Evolutionary conservation across 2,888 invertebrate species (phyloP).

Genomic region (Thecocarcelia acutangulata): DNA sequence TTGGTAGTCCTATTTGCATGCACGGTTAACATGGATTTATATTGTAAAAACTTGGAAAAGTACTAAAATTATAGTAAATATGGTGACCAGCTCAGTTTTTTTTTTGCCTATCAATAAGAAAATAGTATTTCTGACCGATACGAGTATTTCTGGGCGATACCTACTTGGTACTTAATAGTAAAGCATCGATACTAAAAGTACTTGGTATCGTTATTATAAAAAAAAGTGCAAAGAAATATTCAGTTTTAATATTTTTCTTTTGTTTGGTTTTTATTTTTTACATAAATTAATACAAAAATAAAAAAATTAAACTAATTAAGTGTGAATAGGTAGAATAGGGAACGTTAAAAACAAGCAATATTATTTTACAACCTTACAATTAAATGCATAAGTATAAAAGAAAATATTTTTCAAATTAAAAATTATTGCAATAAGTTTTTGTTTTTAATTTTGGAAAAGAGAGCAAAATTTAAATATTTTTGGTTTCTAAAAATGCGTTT

Average conservation of each 20-base stretch:
- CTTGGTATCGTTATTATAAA: neutral
- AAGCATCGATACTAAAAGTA: no score
- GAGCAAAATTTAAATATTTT: slow-evolving; percentile 73
- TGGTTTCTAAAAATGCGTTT: slow-evolving; percentile 73
- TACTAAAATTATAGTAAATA: no score
- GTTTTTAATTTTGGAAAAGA: slow-evolving; percentile 22
- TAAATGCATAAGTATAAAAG: slow-evolving; percentile 5
- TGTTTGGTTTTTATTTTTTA: slow-evolving; percentile 71
- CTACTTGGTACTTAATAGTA: no score
- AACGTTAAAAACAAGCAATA: slow-evolving; percentile 27
- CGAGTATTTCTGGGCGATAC: no score
- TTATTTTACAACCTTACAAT: slow-evolving; percentile 29
- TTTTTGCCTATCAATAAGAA: no score
- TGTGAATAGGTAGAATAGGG: slow-evolving; percentile 31
- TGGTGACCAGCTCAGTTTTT: no score
- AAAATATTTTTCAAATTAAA: slow-evolving; percentile 30
- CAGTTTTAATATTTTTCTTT: slow-evolving; percentile 56
- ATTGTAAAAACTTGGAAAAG: no score
- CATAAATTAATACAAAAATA: slow-evolving; percentile 79
- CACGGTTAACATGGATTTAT: no score
- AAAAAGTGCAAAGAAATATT: neutral
- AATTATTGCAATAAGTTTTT: slow-evolving; percentile 30
- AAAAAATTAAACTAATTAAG: slow-evolving; percentile 71
- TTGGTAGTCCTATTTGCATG: no score
- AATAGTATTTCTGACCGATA: no score